Conservation (phyloP, 2,888 invertebrate species). For the Apodemia zela region DNA sequence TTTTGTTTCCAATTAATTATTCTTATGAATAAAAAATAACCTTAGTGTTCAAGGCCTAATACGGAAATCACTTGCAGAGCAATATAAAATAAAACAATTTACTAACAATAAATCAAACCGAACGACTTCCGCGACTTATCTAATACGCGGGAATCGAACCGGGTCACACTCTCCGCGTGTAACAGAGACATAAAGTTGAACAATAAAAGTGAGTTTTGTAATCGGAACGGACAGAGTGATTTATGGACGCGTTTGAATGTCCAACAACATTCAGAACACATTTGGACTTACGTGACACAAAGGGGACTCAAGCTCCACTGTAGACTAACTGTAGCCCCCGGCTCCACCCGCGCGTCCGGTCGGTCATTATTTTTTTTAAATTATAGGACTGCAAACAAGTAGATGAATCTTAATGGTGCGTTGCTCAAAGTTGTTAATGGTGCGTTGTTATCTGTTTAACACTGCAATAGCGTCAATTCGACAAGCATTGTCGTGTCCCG, state of each 20-base stretch:
- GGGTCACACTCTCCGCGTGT: background rate
- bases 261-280: background rate
- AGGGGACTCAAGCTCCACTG: no score
- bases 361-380: no score
- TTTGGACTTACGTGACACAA: background rate
- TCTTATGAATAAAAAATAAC: background rate
- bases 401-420: no score
- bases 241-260: background rate
- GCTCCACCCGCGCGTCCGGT: no score
- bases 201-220: background rate
- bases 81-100: conserved; percentile 8
- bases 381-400: no score
- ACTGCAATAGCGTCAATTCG: no score
- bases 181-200: background rate
- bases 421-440: no score
- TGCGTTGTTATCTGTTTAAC: no score
- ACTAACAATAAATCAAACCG: conserved; percentile 1
- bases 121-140: conserved; percentile 7
- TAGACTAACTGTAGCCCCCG: no score
- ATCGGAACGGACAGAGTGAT: background rate
- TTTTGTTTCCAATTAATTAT: background rate
- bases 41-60: background rate
- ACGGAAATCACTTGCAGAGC: background rate
- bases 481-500: no score
- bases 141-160: background rate